Evolutionary conservation across 2,888 invertebrate species (phyloP).

Genomic region (Leptopilina myrica): DNA sequence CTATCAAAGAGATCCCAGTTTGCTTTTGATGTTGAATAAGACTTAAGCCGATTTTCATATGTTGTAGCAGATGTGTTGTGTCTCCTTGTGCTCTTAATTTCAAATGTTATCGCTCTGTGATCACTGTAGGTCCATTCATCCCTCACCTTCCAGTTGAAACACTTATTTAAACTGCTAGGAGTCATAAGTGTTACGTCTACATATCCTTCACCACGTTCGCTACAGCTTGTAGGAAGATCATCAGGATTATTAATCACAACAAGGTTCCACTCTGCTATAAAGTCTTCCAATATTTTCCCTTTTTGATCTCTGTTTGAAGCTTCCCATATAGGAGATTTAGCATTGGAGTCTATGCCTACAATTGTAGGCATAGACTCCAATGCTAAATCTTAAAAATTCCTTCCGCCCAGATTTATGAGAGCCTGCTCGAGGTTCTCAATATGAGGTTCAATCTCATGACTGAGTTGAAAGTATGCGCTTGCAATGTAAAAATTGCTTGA

Average conservation of each 20-base stretch:
- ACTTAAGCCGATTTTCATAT: too few species aligned
- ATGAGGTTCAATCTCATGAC: neutral
- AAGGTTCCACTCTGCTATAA: too few species aligned
- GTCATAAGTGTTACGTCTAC: neutral
- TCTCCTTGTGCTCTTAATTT: too few species aligned
- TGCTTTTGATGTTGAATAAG: too few species aligned
- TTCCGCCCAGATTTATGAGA: neutral
- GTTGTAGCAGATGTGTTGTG: too few species aligned
- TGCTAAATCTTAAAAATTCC: too few species aligned
- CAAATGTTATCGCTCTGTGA: too few species aligned
- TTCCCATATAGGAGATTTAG: neutral
- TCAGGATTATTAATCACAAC: too few species aligned
- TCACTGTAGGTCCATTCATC: neutral
- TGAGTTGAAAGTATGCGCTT: neutral
- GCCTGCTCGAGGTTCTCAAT: neutral
- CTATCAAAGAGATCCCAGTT: constrained; percentile 3
- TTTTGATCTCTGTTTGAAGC: neutral
- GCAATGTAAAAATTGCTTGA: neutral
- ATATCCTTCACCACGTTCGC: too few species aligned
- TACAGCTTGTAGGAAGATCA: too few species aligned
- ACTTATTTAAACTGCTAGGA: neutral
- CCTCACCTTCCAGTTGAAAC: neutral
- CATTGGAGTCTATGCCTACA: neutral
- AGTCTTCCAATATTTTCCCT: neutral
- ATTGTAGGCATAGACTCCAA: neutral